phyloP scores from a whole-genome alignment of 2,888 invertebrate species.

The Pedicia rivosa region DNA sequence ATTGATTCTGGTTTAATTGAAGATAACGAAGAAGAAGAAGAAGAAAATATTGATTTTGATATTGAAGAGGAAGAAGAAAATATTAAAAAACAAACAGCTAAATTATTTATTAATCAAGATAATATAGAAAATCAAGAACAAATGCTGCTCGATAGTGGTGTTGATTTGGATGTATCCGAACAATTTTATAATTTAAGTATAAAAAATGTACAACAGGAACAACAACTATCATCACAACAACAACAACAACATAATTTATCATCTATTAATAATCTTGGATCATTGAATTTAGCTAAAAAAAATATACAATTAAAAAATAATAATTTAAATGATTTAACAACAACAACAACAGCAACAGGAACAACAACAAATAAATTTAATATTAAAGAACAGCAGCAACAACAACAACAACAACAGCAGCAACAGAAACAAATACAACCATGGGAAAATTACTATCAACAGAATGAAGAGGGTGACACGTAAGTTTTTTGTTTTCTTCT shows the following conservation, averaged over 20 bases:
- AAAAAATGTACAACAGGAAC: conserved; percentile 17
- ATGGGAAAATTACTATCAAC: conserved; percentile 53
- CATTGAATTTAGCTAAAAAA: too few relatives aligned
- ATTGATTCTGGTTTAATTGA: not conserved
- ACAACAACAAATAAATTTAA: too few relatives aligned
- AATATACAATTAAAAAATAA: too few relatives aligned
- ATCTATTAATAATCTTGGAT: too few relatives aligned
- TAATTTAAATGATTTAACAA: conserved; percentile 2
- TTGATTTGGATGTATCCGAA: conserved; percentile 42
- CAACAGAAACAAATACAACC: conserved; percentile 25
- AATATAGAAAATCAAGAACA: conserved; percentile 9
- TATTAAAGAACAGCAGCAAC: conserved; percentile 15
- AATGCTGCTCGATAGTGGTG: conserved; percentile 51
- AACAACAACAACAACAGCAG: conserved; percentile 15
- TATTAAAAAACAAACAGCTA: too few relatives aligned
- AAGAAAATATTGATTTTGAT: conserved; percentile 2
- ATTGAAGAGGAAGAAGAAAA: conserved; percentile 6
- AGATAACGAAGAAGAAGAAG: not conserved
- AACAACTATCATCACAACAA: conserved; percentile 7
- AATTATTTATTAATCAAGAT: conserved; percentile 10
- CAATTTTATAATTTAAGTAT: conserved; percentile 42
- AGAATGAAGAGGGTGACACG: conserved; percentile 79
- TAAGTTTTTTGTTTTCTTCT: conserved; percentile 36
- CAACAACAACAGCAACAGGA: conserved; percentile 13
- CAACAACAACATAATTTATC: too few relatives aligned